Evolutionary conservation across 2,888 invertebrate species (phyloP), one percentile per base, ranked within the genome.

Genomic region (Acronicta leporina): DNA sequence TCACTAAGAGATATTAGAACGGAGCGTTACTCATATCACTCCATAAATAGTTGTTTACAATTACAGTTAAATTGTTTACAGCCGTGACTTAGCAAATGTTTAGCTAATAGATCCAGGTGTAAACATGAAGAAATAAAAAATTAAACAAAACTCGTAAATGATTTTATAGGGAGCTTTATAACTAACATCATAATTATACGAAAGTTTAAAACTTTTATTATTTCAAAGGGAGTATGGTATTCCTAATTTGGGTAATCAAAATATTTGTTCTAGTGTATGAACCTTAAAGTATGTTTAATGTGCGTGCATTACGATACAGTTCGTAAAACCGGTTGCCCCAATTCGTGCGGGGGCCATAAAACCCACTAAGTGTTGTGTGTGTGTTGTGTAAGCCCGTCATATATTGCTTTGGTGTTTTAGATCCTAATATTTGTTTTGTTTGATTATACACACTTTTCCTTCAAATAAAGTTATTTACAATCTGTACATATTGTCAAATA

Each of bases 291-390:
- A 63, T 40, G 40, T 55, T 50, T 50, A 38, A 54, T 41, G 54
- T 42, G 33, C 38, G 46, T 50, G 41, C 13, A 55, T 41, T 49
- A 54, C 60, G 75, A 63, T 72, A 63, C 66, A 75, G 72, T 69
- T 69, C 74, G 71, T 81, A 45, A 82, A 80, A 80, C 73, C 77
- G 79, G 81, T 75, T 75, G 77, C 71, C 64, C 71, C 67, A 46
- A 54, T 69, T 68, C 70, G 73, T 75, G 77, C 73, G 74, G 68
- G 63, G 64, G 65, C 75, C 74, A 76, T 85, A 80, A 82, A 81
- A 65, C 60, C 42, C 41, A 60, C 55, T 73, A 77, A 81, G 75
- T 68, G 63, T 66, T 60, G 60, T 49, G 10, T 46, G 33, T 30
- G 14, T 5, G 45, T 46, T 33, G 46, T 46, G 46, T 33, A 46